Conservation (phyloP, 2,888 invertebrate species). For the Arge pagana region DNA sequence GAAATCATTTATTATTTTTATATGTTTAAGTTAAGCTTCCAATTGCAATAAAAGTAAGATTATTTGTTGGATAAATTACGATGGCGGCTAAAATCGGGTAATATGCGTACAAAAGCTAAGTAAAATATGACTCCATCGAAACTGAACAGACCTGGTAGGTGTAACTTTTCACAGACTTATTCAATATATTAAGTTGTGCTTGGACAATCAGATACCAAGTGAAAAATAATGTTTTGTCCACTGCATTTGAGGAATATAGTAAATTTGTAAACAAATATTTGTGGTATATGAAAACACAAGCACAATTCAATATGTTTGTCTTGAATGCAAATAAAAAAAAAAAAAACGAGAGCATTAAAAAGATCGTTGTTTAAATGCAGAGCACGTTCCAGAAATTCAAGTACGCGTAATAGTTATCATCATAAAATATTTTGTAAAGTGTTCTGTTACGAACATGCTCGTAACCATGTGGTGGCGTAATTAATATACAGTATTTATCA, state of each 20-base stretch:
- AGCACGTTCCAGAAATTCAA: slow-evolving; percentile 16
- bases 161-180: too few relatives aligned
- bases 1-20: slow-evolving; percentile 16
- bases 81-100: slow-evolving; percentile 6
- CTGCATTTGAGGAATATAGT: too few relatives aligned
- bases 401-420: slow-evolving; percentile 18
- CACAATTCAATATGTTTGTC: slow-evolving; percentile 19
- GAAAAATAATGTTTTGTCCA: too few relatives aligned
- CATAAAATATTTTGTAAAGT: slow-evolving; percentile 14
- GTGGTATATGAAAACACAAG: slow-evolving; percentile 16
- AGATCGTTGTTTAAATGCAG: slow-evolving; percentile 8
- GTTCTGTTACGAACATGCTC: slow-evolving; percentile 8
- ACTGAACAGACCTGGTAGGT: slow-evolving; percentile 18
- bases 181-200: too few relatives aligned
- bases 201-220: too few relatives aligned
- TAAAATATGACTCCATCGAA: slow-evolving; percentile 12
- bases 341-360: too few relatives aligned
- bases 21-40: background rate
- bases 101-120: slow-evolving; percentile 17
- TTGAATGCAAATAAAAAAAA: slow-evolving; percentile 12
- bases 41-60: slow-evolving; percentile 13
- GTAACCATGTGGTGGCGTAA: slow-evolving; percentile 11
- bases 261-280: too few relatives aligned
- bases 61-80: slow-evolving; percentile 14
- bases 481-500: slow-evolving; percentile 5